phyloP scores from a whole-genome alignment of 2,113 vertebrate genomes.

The Castor canadensis region DNA sequence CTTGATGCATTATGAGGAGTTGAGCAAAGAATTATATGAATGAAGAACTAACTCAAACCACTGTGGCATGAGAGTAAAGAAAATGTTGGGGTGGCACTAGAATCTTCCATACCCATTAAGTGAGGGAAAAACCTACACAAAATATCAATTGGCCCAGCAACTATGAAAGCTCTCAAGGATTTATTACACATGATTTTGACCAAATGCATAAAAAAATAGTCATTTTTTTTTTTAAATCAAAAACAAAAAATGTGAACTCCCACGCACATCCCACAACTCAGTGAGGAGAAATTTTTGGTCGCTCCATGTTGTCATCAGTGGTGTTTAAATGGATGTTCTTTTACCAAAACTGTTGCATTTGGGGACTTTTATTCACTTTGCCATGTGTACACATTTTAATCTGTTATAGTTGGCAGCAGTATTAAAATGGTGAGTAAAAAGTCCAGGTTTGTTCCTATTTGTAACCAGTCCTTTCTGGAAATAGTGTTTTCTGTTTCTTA shows the following conservation, averaged over 20 bases:
- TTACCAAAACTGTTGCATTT: conserved; percentile 73
- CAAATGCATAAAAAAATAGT: no score
- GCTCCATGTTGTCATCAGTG: no score
- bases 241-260: no score
- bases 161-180: not conserved
- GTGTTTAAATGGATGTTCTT: no score
- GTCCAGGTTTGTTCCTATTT: conserved; percentile 72
- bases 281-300: no score
- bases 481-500: not conserved
- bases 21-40: not conserved
- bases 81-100: no score
- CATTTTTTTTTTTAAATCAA: no score
- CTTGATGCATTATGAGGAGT: not conserved
- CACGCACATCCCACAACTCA: no score
- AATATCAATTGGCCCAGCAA: not conserved
- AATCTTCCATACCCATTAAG: not conserved
- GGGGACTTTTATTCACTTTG: conserved; percentile 68
- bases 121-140: not conserved
- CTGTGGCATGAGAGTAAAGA: not conserved
- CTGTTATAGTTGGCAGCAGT: conserved; percentile 85
- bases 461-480: conserved; percentile 66
- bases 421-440: conserved; percentile 88
- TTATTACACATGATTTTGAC: no score
- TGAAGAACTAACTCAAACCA: not conserved
- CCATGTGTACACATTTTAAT: conserved; percentile 82